phyloP scores from a whole-genome alignment of 2,888 invertebrate genomes.

The Trachelus tabidus region DNA sequence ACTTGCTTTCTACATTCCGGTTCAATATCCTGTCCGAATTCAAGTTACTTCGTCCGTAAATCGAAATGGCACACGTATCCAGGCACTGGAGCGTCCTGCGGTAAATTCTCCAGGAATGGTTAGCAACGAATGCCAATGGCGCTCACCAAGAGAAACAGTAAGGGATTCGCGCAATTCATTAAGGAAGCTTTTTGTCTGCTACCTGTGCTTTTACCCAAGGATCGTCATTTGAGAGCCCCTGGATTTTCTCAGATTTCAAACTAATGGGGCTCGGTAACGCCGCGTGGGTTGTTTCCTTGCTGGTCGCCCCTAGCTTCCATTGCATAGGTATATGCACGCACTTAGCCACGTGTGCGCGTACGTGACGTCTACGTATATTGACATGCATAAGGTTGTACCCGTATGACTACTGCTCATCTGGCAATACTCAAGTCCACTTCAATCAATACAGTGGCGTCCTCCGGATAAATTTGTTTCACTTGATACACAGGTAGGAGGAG shows the following conservation, averaged over 20 bases:
- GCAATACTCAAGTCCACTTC: conserved; percentile 25
- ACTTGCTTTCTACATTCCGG: background rate
- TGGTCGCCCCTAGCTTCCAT: background rate
- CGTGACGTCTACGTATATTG: background rate
- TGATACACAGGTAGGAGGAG: background rate
- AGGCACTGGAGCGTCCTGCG: background rate
- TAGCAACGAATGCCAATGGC: background rate
- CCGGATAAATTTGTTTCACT: conserved; percentile 31
- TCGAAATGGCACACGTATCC: background rate
- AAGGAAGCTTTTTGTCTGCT: background rate
- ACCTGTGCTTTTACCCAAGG: background rate
- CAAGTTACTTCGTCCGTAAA: background rate
- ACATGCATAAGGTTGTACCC: background rate
- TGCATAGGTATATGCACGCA: background rate
- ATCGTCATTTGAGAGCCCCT: background rate
- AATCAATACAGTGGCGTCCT: conserved; percentile 40
- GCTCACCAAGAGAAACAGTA: background rate
- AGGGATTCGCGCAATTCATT: background rate
- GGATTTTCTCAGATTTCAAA: conserved; percentile 2
- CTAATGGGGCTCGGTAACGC: background rate
- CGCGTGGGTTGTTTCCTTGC: background rate
- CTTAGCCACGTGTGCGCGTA: background rate
- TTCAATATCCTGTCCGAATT: background rate
- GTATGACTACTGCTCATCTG: background rate
- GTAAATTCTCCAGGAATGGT: background rate